These are phyloP conservation scores for Linepithema humile DNA, from an alignment of 1,140 invertebrate genomes.

Conservation along the genomic window DNA sequence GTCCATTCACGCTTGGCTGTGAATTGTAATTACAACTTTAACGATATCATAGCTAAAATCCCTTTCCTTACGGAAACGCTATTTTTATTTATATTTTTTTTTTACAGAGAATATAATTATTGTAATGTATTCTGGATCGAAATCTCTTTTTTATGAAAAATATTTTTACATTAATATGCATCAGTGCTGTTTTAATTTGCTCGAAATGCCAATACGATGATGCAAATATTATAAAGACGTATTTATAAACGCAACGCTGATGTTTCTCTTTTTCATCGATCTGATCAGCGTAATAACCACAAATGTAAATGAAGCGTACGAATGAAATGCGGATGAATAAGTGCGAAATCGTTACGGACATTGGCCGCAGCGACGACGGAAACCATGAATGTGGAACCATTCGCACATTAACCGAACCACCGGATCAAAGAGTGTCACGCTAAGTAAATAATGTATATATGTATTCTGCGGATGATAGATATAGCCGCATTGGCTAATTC, in stretches of 20 bases:
- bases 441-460: constrained; percentile 39
- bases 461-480: constrained; percentile 30
- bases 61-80: no score
- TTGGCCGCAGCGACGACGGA: not conserved
- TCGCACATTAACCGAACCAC: constrained; percentile 25
- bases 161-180: no score
- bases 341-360: constrained; percentile 5
- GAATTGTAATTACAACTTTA: no score
- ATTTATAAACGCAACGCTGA: not conserved
- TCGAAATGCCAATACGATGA: no score
- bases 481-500: constrained; percentile 40
- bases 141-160: no score
- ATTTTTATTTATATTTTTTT: no score
- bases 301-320: not conserved
- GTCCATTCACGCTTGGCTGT: no score
- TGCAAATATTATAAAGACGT: no score
- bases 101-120: no score
- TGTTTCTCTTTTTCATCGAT: not conserved
- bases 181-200: no score
- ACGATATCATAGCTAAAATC: no score
- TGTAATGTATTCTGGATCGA: no score
- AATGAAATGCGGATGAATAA: constrained; percentile 28
- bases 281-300: not conserved
- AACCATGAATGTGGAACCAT: constrained; percentile 30
- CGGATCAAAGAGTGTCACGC: constrained; percentile 44